Evolutionary conservation across 1,140 invertebrate genomes (phyloP).

Genomic region (Penaeus japonicus): DNA sequence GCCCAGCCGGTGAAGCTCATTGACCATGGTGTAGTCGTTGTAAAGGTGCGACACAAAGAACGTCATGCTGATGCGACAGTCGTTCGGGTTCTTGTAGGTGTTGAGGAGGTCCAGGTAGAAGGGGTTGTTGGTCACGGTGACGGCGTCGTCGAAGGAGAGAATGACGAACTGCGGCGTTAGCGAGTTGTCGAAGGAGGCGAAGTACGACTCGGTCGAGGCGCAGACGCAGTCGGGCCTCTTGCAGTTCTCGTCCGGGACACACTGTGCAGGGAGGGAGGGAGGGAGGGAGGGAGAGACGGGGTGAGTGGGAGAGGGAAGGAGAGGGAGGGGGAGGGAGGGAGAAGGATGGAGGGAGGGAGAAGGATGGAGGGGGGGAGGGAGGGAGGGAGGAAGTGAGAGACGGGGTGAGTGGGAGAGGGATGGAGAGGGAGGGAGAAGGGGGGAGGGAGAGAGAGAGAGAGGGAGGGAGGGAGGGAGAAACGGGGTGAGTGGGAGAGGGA

Average conservation of each 20-base stretch:
- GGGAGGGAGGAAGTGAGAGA: no score
- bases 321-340: no score
- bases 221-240: slow-evolving; percentile 94
- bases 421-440: no score
- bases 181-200: background rate
- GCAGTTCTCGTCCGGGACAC: slow-evolving; percentile 66
- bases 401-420: no score
- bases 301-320: no score
- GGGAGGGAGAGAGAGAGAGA: no score
- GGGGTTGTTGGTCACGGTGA: slow-evolving; percentile 95
- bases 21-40: slow-evolving; percentile 92
- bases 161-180: slow-evolving; percentile 89
- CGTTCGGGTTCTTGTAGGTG: slow-evolving; percentile 86
- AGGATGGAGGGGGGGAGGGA: no score
- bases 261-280: background rate
- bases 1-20: slow-evolving; percentile 84
- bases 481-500: no score
- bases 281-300: no score
- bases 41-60: slow-evolving; percentile 96
- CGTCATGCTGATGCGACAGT: slow-evolving; percentile 87
- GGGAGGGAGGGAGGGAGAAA: no score
- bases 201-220: slow-evolving; percentile 82
- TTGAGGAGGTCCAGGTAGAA: slow-evolving; percentile 94
- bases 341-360: no score
- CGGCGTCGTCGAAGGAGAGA: slow-evolving; percentile 94